Percentiles rank a stretch among this genome's conserved stretches.
These are phyloP conservation scores for Cataglyphis albicans DNA, from an alignment of 2,888 invertebrate species.

Conservation along the genomic window DNA sequence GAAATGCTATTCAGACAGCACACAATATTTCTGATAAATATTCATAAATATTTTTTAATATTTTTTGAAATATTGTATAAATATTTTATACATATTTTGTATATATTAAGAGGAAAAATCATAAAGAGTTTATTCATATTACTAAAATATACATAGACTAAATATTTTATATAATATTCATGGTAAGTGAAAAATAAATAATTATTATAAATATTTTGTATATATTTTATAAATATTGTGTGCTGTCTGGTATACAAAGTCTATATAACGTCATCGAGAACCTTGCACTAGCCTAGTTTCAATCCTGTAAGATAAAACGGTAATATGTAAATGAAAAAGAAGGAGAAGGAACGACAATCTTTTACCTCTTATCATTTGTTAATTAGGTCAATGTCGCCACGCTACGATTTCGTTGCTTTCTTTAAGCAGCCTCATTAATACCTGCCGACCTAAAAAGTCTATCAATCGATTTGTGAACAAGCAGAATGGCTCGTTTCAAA, in stretches of 20 bases:
- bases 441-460: slow-evolving; percentile 16
- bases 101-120: no score
- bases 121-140: no score
- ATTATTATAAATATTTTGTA: no score
- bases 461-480: slow-evolving; percentile 4
- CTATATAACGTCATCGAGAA: slow-evolving; percentile 29
- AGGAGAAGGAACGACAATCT: neutral
- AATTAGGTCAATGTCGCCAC: slow-evolving; percentile 39
- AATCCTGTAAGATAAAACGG: slow-evolving; percentile 31
- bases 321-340: neutral
- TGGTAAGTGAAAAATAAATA: no score
- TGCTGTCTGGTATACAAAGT: neutral
- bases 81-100: no score
- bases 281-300: slow-evolving; percentile 35
- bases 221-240: no score
- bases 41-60: no score
- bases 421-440: slow-evolving; percentile 16
- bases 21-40: no score
- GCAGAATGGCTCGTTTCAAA: neutral
- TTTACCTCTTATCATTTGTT: slow-evolving; percentile 38
- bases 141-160: no score
- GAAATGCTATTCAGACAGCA: neutral
- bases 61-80: no score
- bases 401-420: slow-evolving; percentile 28
- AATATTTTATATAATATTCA: no score